Base-by-base conservation (phyloP, 2,888 invertebrate species). In the Campoplex capitator region DNA sequence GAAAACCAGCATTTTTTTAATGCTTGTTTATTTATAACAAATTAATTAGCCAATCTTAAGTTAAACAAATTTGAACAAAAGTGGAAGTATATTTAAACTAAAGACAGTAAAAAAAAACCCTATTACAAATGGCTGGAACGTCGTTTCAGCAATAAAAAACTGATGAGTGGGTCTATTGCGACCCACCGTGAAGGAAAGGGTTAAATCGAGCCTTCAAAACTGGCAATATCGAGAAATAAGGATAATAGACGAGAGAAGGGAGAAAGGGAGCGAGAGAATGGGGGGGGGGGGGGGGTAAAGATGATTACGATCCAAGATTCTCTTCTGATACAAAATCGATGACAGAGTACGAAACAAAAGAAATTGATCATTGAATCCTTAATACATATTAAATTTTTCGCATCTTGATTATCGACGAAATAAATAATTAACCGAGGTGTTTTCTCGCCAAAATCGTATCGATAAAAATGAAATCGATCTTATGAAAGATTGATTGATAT, bases 181-280 rank as follows among this genome's bases (percentile, higher is more conserved):
- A 23, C 23, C 23, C 23, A 23, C 23, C 23, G 23, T 23, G 23
- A 23, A 0, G 23, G 23, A 23, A 23, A 23, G 23, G 84, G 82
- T 85, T 79, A 79, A 87, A 88, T 87, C 85, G 88, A 87, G 81
- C 83, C 74, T 51, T 75, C 56, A 70, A 13, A 76, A 76, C 70
- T 48, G 48, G 56, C 62, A 28, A 74, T 38, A 73, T n/a, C 42
- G 74, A 38, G 68, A 13, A 23, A 45, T 18, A 54, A 38, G 38
- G 38, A 38, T 38, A 38, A 9, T 1, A 9, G 42, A 42, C 8
- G 42, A 9, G 9, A 7, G 9, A 18, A 16, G 38, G 38, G 42
- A 38, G n/a, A 38, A 6, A 38, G n/a, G 38, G 35, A 42, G 23
- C 42, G 23, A 38, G 45, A 9, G 13, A 54, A 35, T 35, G n/a